Evolutionary conservation across 2,888 invertebrate genomes (phyloP).

Genomic region (Trachelus troglodyta): DNA sequence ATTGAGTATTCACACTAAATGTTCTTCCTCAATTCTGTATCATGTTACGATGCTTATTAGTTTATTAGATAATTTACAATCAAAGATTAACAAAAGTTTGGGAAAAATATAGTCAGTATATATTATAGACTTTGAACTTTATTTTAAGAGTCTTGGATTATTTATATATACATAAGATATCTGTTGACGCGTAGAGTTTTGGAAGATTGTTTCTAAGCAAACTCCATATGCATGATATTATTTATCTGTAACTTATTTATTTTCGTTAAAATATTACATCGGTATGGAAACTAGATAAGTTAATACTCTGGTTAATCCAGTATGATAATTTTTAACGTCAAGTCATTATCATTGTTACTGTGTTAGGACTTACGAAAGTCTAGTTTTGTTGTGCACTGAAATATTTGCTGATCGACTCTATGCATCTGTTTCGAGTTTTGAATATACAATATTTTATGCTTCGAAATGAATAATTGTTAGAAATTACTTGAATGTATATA

Average conservation of each 20-base stretch:
- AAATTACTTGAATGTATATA: neutral
- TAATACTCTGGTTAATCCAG: neutral
- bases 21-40: conserved; percentile 8
- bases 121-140: neutral
- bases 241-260: neutral
- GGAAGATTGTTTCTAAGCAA: neutral
- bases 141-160: neutral
- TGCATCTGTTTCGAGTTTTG: neutral
- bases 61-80: neutral
- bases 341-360: neutral
- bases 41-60: conserved; percentile 9
- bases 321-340: neutral
- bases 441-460: neutral
- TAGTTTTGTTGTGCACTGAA: neutral
- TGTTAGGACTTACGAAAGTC: neutral
- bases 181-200: neutral
- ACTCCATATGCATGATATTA: neutral
- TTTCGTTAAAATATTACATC: neutral
- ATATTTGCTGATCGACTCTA: neutral
- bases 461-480: neutral
- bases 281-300: neutral
- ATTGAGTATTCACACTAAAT: conserved; percentile 13
- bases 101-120: neutral
- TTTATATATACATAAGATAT: neutral
- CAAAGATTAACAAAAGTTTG: neutral